Evolutionary conservation across 2,888 invertebrate species (phyloP).

Genomic region (Athripsodes cinereus): DNA sequence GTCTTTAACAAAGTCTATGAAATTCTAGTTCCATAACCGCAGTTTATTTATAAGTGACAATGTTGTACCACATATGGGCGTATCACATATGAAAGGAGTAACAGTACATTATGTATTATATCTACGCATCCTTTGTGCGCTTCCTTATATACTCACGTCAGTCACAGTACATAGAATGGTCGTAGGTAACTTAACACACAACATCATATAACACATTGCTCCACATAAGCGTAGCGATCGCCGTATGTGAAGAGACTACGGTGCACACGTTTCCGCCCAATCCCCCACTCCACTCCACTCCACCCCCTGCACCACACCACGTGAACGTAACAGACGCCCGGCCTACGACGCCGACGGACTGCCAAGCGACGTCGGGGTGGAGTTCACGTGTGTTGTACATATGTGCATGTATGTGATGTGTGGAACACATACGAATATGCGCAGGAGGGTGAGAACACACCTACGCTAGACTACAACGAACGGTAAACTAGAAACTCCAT

Average conservation of each 20-base stretch:
- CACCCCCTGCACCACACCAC: not conserved
- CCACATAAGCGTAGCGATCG: not conserved
- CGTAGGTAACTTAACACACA: not conserved
- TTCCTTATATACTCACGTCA: constrained; percentile 2
- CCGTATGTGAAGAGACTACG: constrained; percentile 7
- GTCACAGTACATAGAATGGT: not conserved
- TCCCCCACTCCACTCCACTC: constrained; percentile 4
- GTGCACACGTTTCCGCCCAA: constrained; percentile 5
- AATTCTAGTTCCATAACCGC: too few relatives aligned
- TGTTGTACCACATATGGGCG: constrained; percentile 12
- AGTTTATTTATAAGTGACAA: too few relatives aligned
- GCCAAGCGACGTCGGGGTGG: constrained; percentile 6
- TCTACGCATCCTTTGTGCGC: constrained; percentile 3
- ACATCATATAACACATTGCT: not conserved
- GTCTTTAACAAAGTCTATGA: too few relatives aligned
- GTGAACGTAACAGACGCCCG: not conserved
- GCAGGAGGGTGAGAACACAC: constrained; percentile 21
- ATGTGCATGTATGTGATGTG: constrained; percentile 12
- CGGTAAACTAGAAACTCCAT: constrained; percentile 15
- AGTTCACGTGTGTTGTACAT: not conserved
- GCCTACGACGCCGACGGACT: not conserved
- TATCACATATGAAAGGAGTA: not conserved
- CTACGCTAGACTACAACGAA: constrained; percentile 23
- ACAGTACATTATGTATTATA: not conserved
- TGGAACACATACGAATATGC: constrained; percentile 19